Percentiles rank a stretch among this genome's conserved stretches.
These are phyloP conservation scores for Microtus montanus DNA, from an alignment of 2,113 vertebrate genomes.

Conservation along the genomic window DNA sequence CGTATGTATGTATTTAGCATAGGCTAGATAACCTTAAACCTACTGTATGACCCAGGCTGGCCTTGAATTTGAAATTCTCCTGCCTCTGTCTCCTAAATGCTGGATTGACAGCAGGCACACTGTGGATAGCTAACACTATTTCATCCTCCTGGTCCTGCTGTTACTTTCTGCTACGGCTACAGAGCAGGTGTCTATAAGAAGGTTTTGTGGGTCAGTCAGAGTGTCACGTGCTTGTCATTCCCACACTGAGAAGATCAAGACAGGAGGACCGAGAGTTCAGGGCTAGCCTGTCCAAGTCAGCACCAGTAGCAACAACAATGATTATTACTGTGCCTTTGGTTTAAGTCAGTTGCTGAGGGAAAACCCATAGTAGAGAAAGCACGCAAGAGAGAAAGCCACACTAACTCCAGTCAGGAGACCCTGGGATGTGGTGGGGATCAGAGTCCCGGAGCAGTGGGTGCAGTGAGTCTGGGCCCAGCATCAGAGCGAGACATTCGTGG, in stretches of 20 bases:
- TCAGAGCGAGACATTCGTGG: background rate
- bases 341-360: background rate
- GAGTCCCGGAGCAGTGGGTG: background rate
- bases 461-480: background rate
- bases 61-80: background rate
- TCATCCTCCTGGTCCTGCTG: background rate
- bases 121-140: background rate
- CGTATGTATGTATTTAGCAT: background rate
- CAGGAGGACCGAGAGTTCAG: background rate
- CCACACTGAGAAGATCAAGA: background rate
- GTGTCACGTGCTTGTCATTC: background rate
- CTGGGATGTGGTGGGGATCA: background rate
- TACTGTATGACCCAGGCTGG: background rate
- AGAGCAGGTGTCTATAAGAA: background rate
- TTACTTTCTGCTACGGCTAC: background rate
- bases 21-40: background rate
- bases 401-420: background rate
- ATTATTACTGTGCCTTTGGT: background rate
- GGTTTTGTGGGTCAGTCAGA: background rate
- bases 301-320: too few relatives aligned
- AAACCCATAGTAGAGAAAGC: background rate
- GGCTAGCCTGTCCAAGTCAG: background rate
- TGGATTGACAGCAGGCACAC: background rate
- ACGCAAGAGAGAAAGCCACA: background rate
- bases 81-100: background rate